Base-by-base conservation (phyloP, 2,113 vertebrate species). In the Nipponia nippon region DNA sequence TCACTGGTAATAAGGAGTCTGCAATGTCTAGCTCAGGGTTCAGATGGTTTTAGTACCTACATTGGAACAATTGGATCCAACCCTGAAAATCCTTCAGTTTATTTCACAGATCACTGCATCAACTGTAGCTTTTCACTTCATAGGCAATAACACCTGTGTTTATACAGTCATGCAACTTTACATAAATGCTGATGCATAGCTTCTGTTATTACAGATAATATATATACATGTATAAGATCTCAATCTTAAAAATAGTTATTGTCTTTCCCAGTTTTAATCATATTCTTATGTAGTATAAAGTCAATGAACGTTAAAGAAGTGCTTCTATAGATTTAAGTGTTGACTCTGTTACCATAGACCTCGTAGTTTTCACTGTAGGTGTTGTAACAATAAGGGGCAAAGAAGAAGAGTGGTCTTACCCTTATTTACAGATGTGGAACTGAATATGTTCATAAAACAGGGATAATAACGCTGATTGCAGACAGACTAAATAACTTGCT, bases 131-230 rank as follows among this genome's bases (percentile, higher is more conserved):
- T 88, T 83, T 73, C 2, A 22, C 77, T 93, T 90, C 29, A 29
- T 47, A 21, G 42, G 6, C 10, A 77, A 69, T 38, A 66, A 56
- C 8, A 21, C 0, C 0, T 1, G 2, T 36, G 6, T 52, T 81
- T 78, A 38, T 46, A 18, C 30, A 80, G 18, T 77, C 11, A 13
- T n/a, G 10, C 50, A 76, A 67, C 20, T 70, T 36, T 75, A 40
- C 19, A 23, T 17, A 8, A 19, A 16, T 20, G 29, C 4, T 66
- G 27, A 52, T 40, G 13, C 12, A 29, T n/a, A 77, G 12, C 22
- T 86, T 73, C 71, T 69, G 16, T 34, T 83, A 44, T 29, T 63
- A 25, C 9, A 56, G 61, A 36, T 26, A 42, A 32, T 26, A 7
- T 26, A 49, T 9, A 56, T 38, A 38, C 7, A 23, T 7, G 7